A percentile compares a stretch with the other conserved stretches of the same genome.
These are phyloP conservation scores for Clanis bilineata DNA, from an alignment of 2,888 invertebrate genomes.

Conservation along the genomic window DNA sequence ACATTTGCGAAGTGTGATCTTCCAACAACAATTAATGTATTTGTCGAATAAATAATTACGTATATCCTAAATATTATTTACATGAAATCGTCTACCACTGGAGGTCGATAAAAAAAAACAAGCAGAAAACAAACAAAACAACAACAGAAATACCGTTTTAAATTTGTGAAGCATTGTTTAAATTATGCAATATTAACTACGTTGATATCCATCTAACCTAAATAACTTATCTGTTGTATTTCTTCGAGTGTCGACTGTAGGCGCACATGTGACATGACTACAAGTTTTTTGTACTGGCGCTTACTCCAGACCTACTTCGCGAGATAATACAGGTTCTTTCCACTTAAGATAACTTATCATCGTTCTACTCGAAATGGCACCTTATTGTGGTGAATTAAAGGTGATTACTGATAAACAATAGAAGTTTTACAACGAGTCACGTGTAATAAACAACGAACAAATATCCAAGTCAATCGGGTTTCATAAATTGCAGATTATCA, in stretches of 20 bases:
- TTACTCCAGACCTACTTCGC: conserved; percentile 8
- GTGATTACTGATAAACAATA: background rate
- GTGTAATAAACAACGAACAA: conserved; percentile 8
- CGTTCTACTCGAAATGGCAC: background rate
- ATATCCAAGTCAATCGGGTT: conserved; percentile 2
- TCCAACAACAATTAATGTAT: too few species aligned
- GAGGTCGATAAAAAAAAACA: too few species aligned
- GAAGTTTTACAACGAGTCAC: background rate
- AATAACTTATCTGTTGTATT: conserved; percentile 5
- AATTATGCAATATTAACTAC: conserved; percentile 3
- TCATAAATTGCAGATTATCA: conserved; percentile 4
- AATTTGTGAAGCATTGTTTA: background rate
- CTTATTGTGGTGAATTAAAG: background rate
- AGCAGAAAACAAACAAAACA: background rate
- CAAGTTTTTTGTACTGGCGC: background rate
- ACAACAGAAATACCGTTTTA: background rate
- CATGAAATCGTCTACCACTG: too few species aligned
- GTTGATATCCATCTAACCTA: background rate
- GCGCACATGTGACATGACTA: background rate
- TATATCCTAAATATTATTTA: too few species aligned
- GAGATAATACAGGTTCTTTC: conserved; percentile 7
- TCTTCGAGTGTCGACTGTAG: background rate
- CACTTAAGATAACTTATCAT: conserved; percentile 7
- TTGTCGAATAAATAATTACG: too few species aligned
- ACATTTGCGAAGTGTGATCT: too few species aligned